Percentiles rank a stretch among this genome's conserved stretches.
These are phyloP conservation scores for Cepaea hortensis DNA, from an alignment of 2,888 invertebrate species.

Conservation along the genomic window DNA sequence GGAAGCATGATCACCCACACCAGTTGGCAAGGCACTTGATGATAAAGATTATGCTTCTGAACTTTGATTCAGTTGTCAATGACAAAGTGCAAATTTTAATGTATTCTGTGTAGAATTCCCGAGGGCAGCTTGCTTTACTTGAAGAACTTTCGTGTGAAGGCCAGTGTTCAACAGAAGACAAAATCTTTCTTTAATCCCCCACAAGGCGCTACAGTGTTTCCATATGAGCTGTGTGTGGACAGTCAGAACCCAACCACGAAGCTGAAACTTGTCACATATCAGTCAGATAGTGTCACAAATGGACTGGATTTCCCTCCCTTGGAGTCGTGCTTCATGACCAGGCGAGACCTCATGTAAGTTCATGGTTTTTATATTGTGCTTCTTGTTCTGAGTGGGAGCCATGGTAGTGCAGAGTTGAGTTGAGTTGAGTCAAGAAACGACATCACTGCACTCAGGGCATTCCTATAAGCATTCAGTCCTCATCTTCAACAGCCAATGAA, in stretches of 20 bases:
- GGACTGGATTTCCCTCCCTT: constrained; percentile 54
- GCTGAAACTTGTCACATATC: constrained; percentile 55
- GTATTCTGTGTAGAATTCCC: constrained; percentile 52
- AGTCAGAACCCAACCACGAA: constrained; percentile 58
- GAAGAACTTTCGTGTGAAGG: constrained; percentile 61
- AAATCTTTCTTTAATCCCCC: constrained; percentile 53
- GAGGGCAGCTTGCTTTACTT: constrained; percentile 60
- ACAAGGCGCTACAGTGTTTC: constrained; percentile 16
- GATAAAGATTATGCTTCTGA: too few species aligned
- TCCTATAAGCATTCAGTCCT: too few species aligned
- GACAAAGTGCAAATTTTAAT: not conserved
- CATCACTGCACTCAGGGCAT: too few species aligned
- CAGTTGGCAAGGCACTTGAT: too few species aligned
- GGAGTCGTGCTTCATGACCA: constrained; percentile 55
- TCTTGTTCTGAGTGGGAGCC: not conserved
- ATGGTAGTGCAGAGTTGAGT: not conserved
- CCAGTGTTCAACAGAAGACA: constrained; percentile 47
- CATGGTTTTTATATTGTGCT: not conserved
- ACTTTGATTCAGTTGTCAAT: not conserved
- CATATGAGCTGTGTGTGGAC: constrained; percentile 59
- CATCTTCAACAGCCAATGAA: too few species aligned
- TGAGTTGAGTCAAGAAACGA: too few species aligned
- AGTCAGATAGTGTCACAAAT: constrained; percentile 33
- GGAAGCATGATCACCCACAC: too few species aligned
- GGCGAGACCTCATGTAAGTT: constrained; percentile 58